These are phyloP conservation scores for Drosophila tanythrix DNA, from an alignment of 2,888 invertebrate genomes.

Conservation along the genomic window DNA sequence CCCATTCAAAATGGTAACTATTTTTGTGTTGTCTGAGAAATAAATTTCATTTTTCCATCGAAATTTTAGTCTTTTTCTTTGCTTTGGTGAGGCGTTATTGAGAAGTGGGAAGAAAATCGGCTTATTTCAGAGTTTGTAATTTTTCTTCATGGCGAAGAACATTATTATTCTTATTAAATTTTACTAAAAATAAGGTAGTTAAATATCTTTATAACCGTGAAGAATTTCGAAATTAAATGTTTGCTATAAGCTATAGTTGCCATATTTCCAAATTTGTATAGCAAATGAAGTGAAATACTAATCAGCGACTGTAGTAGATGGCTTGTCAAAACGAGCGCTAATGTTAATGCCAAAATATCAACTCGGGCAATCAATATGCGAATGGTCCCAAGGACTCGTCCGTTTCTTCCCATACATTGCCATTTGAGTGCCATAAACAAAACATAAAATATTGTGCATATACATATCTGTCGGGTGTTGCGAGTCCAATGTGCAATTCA, in stretches of 20 bases:
- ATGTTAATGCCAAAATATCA: constrained; percentile 57
- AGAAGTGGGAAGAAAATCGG: too few relatives aligned
- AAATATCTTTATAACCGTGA: background rate
- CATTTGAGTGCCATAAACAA: constrained; percentile 73
- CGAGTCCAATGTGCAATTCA: constrained; percentile 56
- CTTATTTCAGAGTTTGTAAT: background rate
- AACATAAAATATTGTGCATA: constrained; percentile 58
- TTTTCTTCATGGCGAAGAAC: background rate
- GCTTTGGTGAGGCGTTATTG: background rate
- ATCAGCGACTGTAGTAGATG: background rate
- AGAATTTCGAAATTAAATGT: background rate
- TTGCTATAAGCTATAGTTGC: too few relatives aligned
- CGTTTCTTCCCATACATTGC: constrained; percentile 26
- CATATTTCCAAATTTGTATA: too few relatives aligned
- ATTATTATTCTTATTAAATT: background rate
- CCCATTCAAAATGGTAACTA: background rate
- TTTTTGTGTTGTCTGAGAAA: constrained; percentile 4
- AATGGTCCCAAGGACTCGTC: constrained; percentile 18
- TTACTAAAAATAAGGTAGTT: background rate
- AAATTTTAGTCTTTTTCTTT: background rate
- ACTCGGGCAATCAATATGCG: constrained; percentile 63
- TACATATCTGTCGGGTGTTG: constrained; percentile 27
- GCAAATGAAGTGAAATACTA: background rate
- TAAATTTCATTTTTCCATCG: constrained; percentile 5
- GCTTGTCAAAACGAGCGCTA: constrained; percentile 15